phyloP scores from a whole-genome alignment of 1,140 invertebrate species.

The Trachymyrmex cornetzi region DNA sequence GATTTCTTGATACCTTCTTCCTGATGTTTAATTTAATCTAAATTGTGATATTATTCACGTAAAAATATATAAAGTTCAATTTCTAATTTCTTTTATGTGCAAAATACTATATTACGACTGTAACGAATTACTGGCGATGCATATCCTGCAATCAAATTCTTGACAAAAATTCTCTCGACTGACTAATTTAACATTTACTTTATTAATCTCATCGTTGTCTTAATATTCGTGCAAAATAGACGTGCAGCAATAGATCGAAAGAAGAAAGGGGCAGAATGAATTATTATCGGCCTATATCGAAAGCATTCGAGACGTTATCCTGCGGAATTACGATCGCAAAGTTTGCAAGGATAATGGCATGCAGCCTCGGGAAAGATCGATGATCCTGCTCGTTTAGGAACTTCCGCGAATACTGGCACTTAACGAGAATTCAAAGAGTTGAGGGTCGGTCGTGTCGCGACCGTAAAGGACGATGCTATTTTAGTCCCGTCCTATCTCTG shows the following conservation, averaged over 20 bases:
- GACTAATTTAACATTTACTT: slow-evolving; percentile 41
- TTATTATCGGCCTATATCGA: slow-evolving; percentile 61
- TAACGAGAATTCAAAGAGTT: slow-evolving; percentile 60
- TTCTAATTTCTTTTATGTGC: not conserved
- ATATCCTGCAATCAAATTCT: not conserved
- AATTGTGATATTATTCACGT: not conserved
- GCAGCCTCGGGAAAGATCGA: slow-evolving; percentile 54
- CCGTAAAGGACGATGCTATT: slow-evolving; percentile 73
- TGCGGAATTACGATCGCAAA: slow-evolving; percentile 59
- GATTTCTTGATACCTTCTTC: not conserved
- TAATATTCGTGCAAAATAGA: slow-evolving; percentile 38
- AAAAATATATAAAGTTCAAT: not conserved
- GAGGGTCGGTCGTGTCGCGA: slow-evolving; percentile 64
- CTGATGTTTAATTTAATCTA: not conserved
- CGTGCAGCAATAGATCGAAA: slow-evolving; percentile 31
- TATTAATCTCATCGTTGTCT: slow-evolving; percentile 43
- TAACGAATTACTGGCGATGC: slow-evolving; percentile 1
- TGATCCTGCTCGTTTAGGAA: slow-evolving; percentile 63
- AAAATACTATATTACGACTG: not conserved
- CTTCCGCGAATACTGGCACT: slow-evolving; percentile 62
- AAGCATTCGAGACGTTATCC: slow-evolving; percentile 34
- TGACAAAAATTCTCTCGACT: not conserved
- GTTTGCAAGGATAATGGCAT: slow-evolving; percentile 61
- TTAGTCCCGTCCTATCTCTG: slow-evolving; percentile 56
- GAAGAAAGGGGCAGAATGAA: slow-evolving; percentile 62